Evolutionary conservation across 2,797 vertebrate genomes (phyloP).

Genomic region (Alauda arvensis): DNA sequence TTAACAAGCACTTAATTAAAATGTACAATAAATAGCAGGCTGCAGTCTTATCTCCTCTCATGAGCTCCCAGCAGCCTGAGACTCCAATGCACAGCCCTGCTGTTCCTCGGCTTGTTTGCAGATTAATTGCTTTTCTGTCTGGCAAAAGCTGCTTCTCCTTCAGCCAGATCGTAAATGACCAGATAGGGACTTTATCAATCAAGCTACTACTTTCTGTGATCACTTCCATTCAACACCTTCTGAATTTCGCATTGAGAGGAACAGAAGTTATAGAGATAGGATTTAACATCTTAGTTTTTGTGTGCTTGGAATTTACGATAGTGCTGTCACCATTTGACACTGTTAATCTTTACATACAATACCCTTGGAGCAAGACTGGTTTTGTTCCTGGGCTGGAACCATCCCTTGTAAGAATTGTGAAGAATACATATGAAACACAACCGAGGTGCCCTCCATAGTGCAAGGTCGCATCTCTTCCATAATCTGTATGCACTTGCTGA

Average conservation of each 20-base stretch:
- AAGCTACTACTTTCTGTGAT: conserved; percentile 81
- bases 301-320: conserved; percentile 55
- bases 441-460: background rate
- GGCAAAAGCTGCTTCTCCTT: conserved; percentile 91
- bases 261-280: conserved; percentile 62
- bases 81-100: conserved; percentile 92
- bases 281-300: conserved; percentile 48
- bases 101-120: conserved; percentile 97
- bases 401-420: conserved; percentile 38
- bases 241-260: conserved; percentile 65
- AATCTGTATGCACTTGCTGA: conserved; percentile 7
- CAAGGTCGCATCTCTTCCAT: background rate
- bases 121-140: conserved; percentile 99
- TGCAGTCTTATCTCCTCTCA: conserved; percentile 93
- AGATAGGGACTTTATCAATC: conserved; percentile 99
- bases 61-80: conserved; percentile 87
- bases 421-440: conserved; percentile 14
- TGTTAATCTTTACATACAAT: conserved; percentile 57
- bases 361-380: conserved; percentile 54
- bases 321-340: conserved; percentile 57
- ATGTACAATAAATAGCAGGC: conserved; percentile 99
- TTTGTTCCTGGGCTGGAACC: conserved; percentile 50
- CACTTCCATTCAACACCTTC: conserved; percentile 79
- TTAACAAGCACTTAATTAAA: conserved; percentile 99
- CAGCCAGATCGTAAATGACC: conserved; percentile 98